Base-by-base conservation (phyloP, 2,888 invertebrate genomes). In the Stenurella melanura region DNA sequence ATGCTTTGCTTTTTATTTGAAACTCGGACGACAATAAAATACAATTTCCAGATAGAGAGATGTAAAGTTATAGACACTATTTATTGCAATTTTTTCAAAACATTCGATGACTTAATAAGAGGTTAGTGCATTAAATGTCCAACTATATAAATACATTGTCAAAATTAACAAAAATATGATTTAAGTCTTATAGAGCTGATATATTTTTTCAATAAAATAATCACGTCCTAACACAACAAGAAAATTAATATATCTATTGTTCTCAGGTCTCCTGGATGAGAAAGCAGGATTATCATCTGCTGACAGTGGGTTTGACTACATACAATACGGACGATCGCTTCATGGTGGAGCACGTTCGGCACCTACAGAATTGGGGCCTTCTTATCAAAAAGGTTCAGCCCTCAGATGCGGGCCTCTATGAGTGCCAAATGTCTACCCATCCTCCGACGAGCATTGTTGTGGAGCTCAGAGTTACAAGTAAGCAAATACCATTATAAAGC, bases 401-500 rank as follows among this genome's bases (percentile, higher is more conserved):
- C 78, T 92, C 93, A 38, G 95, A 95, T 86, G 93, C 93, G 61
- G 95, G 95, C 21, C 90, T 93, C 74, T 95, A 95, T 87, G 94
- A 95, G 92, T 95, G 95, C 90, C 95, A 95, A 92, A 94, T 95
- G 87, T 95, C 95, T 74, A 95, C 95, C 61, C 94, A 95, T 90
- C 95, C 95, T 21, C 95, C 95, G 26, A 92, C 94, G 83, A 94
- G 94, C 82, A 93, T 95, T 86, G 92, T 94, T 85, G 93, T 94
- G 78, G 94, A 95, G 87, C 91, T 95, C 82, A 94, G 94, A 81
- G 93, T 95, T 83, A 90, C 95, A 87, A 94, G 95, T 95, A 92
- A 92, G 91, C 90, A 72, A 72, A 64, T 72, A 56, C 11, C n/a
- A 19, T 21, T 38, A 15, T 38, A 18, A 6, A 19, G 42, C 17